These are phyloP conservation scores for Pterostichus niger DNA, from an alignment of 2,888 invertebrate species.

Conservation along the genomic window DNA sequence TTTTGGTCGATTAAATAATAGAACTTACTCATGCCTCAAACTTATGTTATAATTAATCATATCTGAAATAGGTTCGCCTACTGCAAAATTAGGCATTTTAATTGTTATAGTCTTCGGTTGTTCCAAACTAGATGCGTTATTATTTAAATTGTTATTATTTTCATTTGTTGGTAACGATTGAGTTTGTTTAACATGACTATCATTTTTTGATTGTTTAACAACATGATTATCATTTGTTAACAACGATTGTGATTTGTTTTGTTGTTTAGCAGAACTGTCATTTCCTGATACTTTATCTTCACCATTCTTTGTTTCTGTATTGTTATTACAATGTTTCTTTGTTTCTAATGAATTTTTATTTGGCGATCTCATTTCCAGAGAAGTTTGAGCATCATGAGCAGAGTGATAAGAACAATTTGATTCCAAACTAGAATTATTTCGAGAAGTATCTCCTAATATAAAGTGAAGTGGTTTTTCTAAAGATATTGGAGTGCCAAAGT, in stretches of 20 bases:
- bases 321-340: background rate
- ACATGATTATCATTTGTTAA: too few relatives aligned
- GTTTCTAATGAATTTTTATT: background rate
- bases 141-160: background rate
- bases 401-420: constrained; percentile 49
- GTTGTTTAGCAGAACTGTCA: too few relatives aligned
- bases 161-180: background rate
- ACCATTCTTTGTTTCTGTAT: too few relatives aligned
- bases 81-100: constrained; percentile 48
- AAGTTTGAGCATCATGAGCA: constrained; percentile 6
- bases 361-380: background rate
- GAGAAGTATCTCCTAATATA: constrained; percentile 63
- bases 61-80: constrained; percentile 56
- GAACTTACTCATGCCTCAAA: constrained; percentile 67
- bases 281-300: too few relatives aligned
- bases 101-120: constrained; percentile 8
- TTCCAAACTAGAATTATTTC: constrained; percentile 55
- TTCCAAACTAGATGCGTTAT: background rate
- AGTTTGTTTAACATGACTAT: background rate
- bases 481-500: constrained; percentile 49
- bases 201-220: background rate
- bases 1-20: background rate
- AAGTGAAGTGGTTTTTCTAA: constrained; percentile 66
- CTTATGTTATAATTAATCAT: constrained; percentile 66
- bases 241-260: too few relatives aligned